Evolutionary conservation across 1,140 invertebrate species (phyloP).

Genomic region (Lepidotrigona ventralis): DNA sequence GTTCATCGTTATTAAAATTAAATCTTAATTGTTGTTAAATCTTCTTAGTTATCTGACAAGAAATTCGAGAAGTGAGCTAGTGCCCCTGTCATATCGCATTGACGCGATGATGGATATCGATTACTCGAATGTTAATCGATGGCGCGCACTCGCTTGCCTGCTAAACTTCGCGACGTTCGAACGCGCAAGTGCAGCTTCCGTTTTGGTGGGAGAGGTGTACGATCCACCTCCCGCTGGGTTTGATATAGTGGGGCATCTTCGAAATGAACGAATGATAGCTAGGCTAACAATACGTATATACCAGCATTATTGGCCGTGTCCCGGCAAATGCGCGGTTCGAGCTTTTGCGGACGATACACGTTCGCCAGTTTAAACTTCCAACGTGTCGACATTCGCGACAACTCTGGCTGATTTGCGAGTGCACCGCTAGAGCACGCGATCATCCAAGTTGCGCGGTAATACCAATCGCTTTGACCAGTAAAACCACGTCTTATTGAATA

Average conservation of each 20-base stretch:
- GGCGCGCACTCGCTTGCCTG: neutral
- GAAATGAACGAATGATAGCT: slow-evolving; percentile 28
- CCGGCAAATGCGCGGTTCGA: slow-evolving; percentile 33
- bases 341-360: slow-evolving; percentile 14
- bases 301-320: slow-evolving; percentile 36
- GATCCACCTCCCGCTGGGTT: neutral
- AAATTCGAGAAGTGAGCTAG: neutral
- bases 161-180: neutral
- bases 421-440: slow-evolving; percentile 36
- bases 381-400: slow-evolving; percentile 23
- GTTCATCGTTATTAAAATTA: neutral
- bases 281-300: slow-evolving; percentile 40
- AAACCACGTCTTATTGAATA: neutral
- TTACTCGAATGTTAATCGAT: neutral
- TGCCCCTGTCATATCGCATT: neutral
- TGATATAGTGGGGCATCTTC: slow-evolving; percentile 29
- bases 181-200: slow-evolving; percentile 21
- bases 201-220: slow-evolving; percentile 32
- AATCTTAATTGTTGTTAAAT: neutral
- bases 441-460: slow-evolving; percentile 37
- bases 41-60: neutral
- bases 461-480: neutral
- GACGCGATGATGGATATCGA: neutral
- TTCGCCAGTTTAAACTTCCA: slow-evolving; percentile 2
- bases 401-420: slow-evolving; percentile 30